Evolutionary conservation across 2,888 invertebrate genomes (phyloP).

Genomic region (Aquatica leii): DNA sequence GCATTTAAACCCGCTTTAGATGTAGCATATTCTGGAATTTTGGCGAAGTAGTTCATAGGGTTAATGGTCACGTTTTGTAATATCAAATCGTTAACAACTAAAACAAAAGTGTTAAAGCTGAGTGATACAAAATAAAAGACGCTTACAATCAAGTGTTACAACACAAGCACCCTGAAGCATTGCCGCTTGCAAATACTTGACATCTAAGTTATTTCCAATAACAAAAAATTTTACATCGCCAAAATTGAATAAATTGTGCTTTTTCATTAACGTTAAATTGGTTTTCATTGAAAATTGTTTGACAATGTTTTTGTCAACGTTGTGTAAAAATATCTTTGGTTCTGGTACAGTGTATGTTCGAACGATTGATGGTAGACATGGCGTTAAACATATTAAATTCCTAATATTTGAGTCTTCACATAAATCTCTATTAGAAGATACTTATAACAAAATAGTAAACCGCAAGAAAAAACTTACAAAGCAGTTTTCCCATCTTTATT

Average conservation of each 20-base stretch:
- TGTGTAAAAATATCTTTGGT: constrained; percentile 16
- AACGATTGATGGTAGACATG: neutral
- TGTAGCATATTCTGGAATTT: constrained; percentile 16
- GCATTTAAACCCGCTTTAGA: constrained; percentile 46
- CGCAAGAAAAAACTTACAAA: constrained; percentile 35
- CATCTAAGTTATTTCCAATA: constrained; percentile 43
- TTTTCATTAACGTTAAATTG: constrained; percentile 40
- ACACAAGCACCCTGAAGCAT: constrained; percentile 50
- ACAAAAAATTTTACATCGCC: constrained; percentile 47
- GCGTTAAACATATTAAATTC: constrained; percentile 19
- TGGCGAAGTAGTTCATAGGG: constrained; percentile 22
- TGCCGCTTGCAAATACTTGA: constrained; percentile 45
- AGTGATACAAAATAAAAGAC: too few species aligned
- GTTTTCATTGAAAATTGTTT: constrained; percentile 21
- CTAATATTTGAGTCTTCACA: constrained; percentile 10
- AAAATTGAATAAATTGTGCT: constrained; percentile 44
- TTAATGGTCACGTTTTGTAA: constrained; percentile 12
- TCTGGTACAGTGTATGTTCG: constrained; percentile 14
- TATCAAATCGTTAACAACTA: constrained; percentile 44
- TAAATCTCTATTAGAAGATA: constrained; percentile 16
- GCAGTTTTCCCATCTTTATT: constrained; percentile 55
- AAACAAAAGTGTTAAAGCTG: constrained; percentile 14
- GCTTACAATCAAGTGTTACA: constrained; percentile 46
- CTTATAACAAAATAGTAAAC: too few species aligned
- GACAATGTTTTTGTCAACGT: constrained; percentile 21